phyloP scores from a whole-genome alignment of 2,797 vertebrate genomes.

The Microctenopoma lineatum region DNA sequence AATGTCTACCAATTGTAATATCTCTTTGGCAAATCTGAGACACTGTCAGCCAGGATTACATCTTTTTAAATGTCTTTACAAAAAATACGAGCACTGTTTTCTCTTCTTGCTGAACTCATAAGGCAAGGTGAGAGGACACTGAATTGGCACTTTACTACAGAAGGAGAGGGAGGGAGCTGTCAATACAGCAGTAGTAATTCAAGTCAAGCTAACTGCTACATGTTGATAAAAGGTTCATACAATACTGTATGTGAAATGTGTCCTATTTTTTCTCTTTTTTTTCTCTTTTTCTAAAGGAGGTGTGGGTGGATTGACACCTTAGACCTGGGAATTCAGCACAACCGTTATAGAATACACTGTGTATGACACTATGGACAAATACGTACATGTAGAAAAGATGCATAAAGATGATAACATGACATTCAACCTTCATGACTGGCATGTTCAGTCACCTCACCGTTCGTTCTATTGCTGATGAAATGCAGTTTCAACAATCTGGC shows the following conservation, averaged over 20 bases:
- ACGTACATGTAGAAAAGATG: conserved; percentile 53
- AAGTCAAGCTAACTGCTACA: conserved; percentile 78
- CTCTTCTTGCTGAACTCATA: conserved; percentile 70
- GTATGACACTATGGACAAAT: conserved; percentile 38
- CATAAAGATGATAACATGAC: conserved; percentile 49
- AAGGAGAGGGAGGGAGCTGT: conserved; percentile 57
- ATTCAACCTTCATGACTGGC: conserved; percentile 63
- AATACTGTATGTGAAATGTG: conserved; percentile 55
- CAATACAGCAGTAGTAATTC: conserved; percentile 75
- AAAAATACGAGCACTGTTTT: conserved; percentile 82
- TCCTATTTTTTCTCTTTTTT: conserved; percentile 42
- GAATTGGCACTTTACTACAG: conserved; percentile 75
- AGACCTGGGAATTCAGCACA: conserved; percentile 51
- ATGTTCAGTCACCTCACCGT: conserved; percentile 21
- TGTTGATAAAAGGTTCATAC: conserved; percentile 75
- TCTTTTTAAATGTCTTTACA: conserved; percentile 77
- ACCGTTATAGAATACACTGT: conserved; percentile 61
- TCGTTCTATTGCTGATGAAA: conserved; percentile 49
- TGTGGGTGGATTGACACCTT: conserved; percentile 30
- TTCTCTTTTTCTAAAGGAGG: conserved; percentile 15
- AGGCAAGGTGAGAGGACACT: conserved; percentile 64
- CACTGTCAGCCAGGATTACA: conserved; percentile 65
- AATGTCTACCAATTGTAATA: conserved; percentile 44
- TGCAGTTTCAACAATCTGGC: conserved; percentile 35
- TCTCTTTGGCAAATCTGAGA: conserved; percentile 91